Evolutionary conservation across 2,797 vertebrate species (phyloP), one percentile per base, ranked within the genome.

Genomic region (Heliangelus exortis): DNA sequence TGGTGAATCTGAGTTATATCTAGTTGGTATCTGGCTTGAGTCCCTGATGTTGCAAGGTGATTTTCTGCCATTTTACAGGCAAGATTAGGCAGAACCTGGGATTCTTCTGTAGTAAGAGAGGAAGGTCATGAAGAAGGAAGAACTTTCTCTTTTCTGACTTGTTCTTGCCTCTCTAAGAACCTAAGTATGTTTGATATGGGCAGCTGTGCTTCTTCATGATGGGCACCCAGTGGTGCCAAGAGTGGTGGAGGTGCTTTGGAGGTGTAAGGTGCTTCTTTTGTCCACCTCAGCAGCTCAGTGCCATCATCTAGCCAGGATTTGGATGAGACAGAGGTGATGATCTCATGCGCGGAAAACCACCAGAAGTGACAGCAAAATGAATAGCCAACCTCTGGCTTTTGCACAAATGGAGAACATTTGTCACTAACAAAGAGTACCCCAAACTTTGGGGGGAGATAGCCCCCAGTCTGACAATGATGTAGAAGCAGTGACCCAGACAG

Each of bases 1-100:
- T 48, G 71, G 90, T 87, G 89, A 84, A 84, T 51, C 89, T 89
- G 81, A 92, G 94, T 86, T 94, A 62, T 87, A 95, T 89, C 87
- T 93, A 90, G 87, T 88, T 79, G 74, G 85, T 93, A 95, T 74
- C 93, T 96, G 95, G 93, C 93, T 84, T 50, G 55, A 96, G 82
- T 89, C 91, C 92, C 92, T 95, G 88, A 90, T 71, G 91, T 87
- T 90, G 93, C 80, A 91, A 96, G 89, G 95, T 94, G 91, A 95
- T 95, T 95, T 83, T 84, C 83, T 95, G 93, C 89, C 87, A 90
- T 94, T 91, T 76, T 33, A 71, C 55, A 67, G 77, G 83, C 77
- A 92, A 92, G 82, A 43, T 69, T 84, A 73, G 78, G 67, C 73
- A 92, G 87, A 81, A 82, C 50, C 50, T 73, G 83, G 57, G 45